Base-by-base conservation (phyloP, 2,113 vertebrate genomes). In the Esox niger region DNA sequence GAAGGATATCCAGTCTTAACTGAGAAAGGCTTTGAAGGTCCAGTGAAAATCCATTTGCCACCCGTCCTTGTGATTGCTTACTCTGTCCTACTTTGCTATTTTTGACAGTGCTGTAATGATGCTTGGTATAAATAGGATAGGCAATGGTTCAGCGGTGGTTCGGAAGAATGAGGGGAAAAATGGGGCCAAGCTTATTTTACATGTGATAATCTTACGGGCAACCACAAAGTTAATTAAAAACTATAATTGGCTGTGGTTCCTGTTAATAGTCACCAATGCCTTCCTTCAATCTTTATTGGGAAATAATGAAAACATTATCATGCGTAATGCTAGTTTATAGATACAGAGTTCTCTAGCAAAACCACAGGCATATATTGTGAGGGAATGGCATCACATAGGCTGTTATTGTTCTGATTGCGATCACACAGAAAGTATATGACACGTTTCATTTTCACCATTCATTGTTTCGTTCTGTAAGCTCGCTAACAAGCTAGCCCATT, bases 221-320 rank as follows among this genome's bases (percentile, higher is more conserved):
- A 91, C 88, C 87, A 90, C 85, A 87, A 91, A 93, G 88, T 93
- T 92, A 93, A 93, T 92, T 92, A 91, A 92, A 92, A 92, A 88
- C 88, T 91, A 89, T 92, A 93, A 93, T 91, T 93, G 91, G 85
- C 87, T 87, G 80, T 88, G 89, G 86, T 86, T 84, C 76, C 83
- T 87, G 82, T 88, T 91, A 89, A 90, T 88, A 89, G 86, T 87
- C 86, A 84, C 77, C 70, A 84, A 82, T 83, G 84, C 78, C 71
- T 88, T 88, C 74, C 81, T 84, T 81, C 77, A 78, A 81, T 83
- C 83, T 88, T 88, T 88, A 88, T 83, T 82, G 68, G 55, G 82
- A 71, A 80, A 86, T 69, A 83, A 72, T 78, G 76, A 88, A 87
- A 90, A 87, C 82, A 88, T 87, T 82, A 89, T 84, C 80, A 78